Evolutionary conservation across 2,797 vertebrate genomes (phyloP).

Genomic region (Cottoperca gobio): DNA sequence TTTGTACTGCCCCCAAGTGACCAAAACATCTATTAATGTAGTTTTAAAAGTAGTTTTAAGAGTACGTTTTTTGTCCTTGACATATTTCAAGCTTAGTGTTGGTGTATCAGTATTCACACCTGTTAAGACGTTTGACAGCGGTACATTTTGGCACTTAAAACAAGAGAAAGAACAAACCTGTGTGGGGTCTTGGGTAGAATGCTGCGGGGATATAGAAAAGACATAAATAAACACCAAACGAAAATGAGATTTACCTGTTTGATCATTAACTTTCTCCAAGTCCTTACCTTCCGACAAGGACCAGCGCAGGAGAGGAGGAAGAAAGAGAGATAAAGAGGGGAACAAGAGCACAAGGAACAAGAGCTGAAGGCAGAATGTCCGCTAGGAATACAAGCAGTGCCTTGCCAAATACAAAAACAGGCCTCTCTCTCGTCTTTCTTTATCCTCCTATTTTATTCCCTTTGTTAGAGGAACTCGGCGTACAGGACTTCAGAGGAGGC

Average conservation of each 20-base stretch:
- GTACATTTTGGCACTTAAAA: slow-evolving; percentile 49
- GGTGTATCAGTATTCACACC: slow-evolving; percentile 38
- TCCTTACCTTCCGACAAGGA: slow-evolving; percentile 62
- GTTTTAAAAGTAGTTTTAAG: slow-evolving; percentile 1
- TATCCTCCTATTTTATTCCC: slow-evolving; percentile 81
- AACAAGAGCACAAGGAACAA: slow-evolving; percentile 55
- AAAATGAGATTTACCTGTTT: slow-evolving; percentile 78
- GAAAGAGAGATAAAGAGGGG: slow-evolving; percentile 44
- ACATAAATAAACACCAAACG: slow-evolving; percentile 78
- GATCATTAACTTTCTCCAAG: slow-evolving; percentile 75
- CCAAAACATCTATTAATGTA: neutral
- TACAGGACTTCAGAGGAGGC: slow-evolving; percentile 80
- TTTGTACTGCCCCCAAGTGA: neutral
- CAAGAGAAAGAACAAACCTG: slow-evolving; percentile 50
- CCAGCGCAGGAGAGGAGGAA: slow-evolving; percentile 44
- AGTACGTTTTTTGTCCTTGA: slow-evolving; percentile 39
- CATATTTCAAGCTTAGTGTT: slow-evolving; percentile 11
- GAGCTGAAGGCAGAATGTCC: slow-evolving; percentile 80
- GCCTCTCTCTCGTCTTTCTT: slow-evolving; percentile 75
- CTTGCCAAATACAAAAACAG: slow-evolving; percentile 81
- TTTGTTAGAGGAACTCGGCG: slow-evolving; percentile 80
- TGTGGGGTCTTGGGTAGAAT: slow-evolving; percentile 57
- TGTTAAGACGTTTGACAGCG: slow-evolving; percentile 42
- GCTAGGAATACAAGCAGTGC: slow-evolving; percentile 78
- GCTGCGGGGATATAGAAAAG: slow-evolving; percentile 60